Evolutionary conservation across 1,140 invertebrate genomes (phyloP).

Genomic region (Drosophila pandora): DNA sequence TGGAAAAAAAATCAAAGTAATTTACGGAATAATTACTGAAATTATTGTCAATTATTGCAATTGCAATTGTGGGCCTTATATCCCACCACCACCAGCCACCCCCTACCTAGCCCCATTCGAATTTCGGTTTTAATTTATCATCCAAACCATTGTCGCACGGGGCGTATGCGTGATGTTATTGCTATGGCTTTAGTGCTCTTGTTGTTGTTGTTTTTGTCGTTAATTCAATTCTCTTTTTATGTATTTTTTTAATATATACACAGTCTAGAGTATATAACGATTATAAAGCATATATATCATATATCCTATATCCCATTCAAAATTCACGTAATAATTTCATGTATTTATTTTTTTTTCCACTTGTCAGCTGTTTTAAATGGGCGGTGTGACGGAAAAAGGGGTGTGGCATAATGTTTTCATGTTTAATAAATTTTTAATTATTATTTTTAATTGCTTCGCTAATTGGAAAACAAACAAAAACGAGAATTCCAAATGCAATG

Average conservation of each 20-base stretch:
- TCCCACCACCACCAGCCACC: background rate
- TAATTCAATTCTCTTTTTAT: slow-evolving; percentile 35
- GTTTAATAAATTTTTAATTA: slow-evolving; percentile 67
- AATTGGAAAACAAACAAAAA: slow-evolving; percentile 53
- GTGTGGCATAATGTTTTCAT: slow-evolving; percentile 15
- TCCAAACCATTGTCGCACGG: slow-evolving; percentile 21
- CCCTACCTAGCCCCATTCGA: slow-evolving; percentile 8
- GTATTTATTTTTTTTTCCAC: slow-evolving; percentile 34
- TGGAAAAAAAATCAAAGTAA: slow-evolving; percentile 63
- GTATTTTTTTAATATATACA: slow-evolving; percentile 11
- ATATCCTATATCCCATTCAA: slow-evolving; percentile 17
- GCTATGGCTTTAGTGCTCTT: background rate
- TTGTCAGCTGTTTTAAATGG: slow-evolving; percentile 64
- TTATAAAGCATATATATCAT: slow-evolving; percentile 10
- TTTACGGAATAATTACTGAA: slow-evolving; percentile 68
- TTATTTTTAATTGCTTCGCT: slow-evolving; percentile 67
- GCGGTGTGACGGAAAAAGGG: background rate
- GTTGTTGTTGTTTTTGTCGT: slow-evolving; percentile 12
- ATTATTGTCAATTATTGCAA: slow-evolving; percentile 81
- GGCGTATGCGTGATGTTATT: slow-evolving; percentile 41
- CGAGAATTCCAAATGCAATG: slow-evolving; percentile 37
- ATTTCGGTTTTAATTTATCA: slow-evolving; percentile 20
- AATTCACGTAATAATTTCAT: slow-evolving; percentile 63
- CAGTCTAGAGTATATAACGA: slow-evolving; percentile 6
- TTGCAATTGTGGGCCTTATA: slow-evolving; percentile 40